These are phyloP conservation scores for Neogale vison DNA, from an alignment of 2,113 vertebrate genomes.

Conservation along the genomic window DNA sequence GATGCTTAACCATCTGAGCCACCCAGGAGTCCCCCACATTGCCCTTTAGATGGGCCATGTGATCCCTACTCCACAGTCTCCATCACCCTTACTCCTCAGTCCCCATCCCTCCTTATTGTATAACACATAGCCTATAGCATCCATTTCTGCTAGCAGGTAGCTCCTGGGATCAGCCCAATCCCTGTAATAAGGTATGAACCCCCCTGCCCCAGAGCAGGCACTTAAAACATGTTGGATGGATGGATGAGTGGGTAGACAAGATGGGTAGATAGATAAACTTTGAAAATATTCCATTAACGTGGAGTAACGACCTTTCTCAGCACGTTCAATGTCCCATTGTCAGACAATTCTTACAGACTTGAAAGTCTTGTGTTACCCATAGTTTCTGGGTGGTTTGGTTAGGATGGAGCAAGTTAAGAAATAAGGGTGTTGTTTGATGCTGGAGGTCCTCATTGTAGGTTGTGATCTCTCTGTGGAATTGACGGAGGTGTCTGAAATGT, in stretches of 20 bases:
- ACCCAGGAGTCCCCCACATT: neutral
- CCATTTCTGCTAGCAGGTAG: neutral
- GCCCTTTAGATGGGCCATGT: neutral
- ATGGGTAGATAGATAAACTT: neutral
- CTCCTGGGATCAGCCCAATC: no score
- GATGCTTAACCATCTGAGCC: neutral
- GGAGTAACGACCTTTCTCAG: neutral
- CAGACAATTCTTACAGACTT: neutral
- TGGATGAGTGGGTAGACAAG: neutral
- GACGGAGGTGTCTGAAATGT: neutral
- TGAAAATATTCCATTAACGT: neutral
- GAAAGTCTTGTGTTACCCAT: neutral
- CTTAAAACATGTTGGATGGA: neutral
- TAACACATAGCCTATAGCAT: neutral
- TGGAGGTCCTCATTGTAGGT: neutral
- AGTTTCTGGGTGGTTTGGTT: neutral
- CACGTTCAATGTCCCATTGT: neutral
- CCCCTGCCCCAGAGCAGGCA: neutral
- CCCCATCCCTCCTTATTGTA: neutral
- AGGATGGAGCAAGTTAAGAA: constrained; percentile 42
- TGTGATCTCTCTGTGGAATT: neutral
- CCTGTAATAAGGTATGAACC: neutral
- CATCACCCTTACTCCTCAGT: neutral
- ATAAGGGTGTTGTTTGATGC: neutral
- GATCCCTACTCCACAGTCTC: neutral